Conservation (phyloP, 2,797 vertebrate genomes). For the Myripristis jacobus region DNA sequence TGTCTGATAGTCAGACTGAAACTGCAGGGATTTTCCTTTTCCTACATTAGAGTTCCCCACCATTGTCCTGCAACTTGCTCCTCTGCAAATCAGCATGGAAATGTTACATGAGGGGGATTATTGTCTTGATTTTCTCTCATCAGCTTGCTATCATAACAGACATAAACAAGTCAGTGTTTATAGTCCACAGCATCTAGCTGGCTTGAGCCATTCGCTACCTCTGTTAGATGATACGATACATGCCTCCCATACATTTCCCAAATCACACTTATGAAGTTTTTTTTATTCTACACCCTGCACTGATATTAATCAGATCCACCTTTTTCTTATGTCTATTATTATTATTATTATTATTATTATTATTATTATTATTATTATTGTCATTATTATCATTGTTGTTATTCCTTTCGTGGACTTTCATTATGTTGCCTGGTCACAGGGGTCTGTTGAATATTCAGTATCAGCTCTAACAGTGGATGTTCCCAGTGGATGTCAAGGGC, state of each 20-base stretch:
- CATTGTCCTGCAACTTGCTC: slow-evolving; percentile 32
- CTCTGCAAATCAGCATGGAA: slow-evolving; percentile 29
- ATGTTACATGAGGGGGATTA: not conserved
- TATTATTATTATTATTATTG: too few species aligned
- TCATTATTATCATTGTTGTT: too few species aligned
- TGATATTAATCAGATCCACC: slow-evolving; percentile 7
- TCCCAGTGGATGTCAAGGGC: slow-evolving; percentile 62
- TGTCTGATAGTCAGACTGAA: slow-evolving; percentile 43
- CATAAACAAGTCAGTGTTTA: slow-evolving; percentile 18
- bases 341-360: too few species aligned
- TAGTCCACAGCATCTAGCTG: not conserved
- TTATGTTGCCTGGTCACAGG: slow-evolving; percentile 11
- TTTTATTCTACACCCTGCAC: not conserved
- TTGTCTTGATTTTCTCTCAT: slow-evolving; percentile 12
- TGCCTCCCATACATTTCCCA: slow-evolving; percentile 1
- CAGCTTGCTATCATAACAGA: slow-evolving; percentile 5
- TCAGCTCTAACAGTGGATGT: slow-evolving; percentile 28
- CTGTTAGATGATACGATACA: not conserved
- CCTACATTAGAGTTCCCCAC: slow-evolving; percentile 33
- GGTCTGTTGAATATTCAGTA: slow-evolving; percentile 69
- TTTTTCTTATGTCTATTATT: slow-evolving; percentile 11
- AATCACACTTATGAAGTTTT: not conserved
- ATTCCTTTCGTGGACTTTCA: slow-evolving; percentile 12
- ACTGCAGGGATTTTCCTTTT: slow-evolving; percentile 68
- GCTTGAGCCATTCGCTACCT: slow-evolving; percentile 14